Evolutionary conservation across 2,113 vertebrate species (phyloP), one percentile per base, ranked within the genome.

Genomic region (Murina feae): DNA sequence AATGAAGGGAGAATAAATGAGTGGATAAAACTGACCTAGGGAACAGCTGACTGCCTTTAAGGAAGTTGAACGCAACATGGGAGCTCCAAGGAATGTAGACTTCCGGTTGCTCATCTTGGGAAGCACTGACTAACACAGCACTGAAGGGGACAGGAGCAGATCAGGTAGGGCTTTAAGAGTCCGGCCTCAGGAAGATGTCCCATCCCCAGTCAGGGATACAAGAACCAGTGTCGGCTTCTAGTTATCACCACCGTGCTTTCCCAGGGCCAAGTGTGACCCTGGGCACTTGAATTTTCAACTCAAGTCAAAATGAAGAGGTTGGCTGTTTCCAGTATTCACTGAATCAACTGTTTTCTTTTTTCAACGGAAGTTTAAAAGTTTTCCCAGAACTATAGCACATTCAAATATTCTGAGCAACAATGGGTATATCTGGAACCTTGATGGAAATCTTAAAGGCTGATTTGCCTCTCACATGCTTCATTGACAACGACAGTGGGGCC

Each of bases 321-420:
- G 74, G 30, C 49, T 32, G 30, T 74, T 89, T 93, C 78, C 66
- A 90, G 75, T 47, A 92, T 60, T 69, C 60, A 68, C 35, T 53
- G 66, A 63, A 63, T 80, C n/a, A 49, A 35, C 69, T 85, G 75
- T 91, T 44, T 94, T 71, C 68, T 66, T 86, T 88, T 78, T 86
- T 47, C 76, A 63, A 49, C 51, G 55, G 23, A 9, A 85, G 84
- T 87, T 88, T 81, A 83, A 20, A n/a, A 17, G 78, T 69, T 76
- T 55, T 39, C 44, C 76, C 37, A 30, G 90, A 86, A 82, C 88
- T 80, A 87, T 9, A 95, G 96, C 95, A 53, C 71, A 96, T 92
- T 97, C 86, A 94, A 94, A 97, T 80, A 95, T 72, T 96, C 72
- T 83, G 39, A 97, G 79, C 75, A 97, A 87, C 25, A 89, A 89